These are phyloP conservation scores for Gymnogyps californianus DNA, from an alignment of 2,113 vertebrate species.

Conservation along the genomic window DNA sequence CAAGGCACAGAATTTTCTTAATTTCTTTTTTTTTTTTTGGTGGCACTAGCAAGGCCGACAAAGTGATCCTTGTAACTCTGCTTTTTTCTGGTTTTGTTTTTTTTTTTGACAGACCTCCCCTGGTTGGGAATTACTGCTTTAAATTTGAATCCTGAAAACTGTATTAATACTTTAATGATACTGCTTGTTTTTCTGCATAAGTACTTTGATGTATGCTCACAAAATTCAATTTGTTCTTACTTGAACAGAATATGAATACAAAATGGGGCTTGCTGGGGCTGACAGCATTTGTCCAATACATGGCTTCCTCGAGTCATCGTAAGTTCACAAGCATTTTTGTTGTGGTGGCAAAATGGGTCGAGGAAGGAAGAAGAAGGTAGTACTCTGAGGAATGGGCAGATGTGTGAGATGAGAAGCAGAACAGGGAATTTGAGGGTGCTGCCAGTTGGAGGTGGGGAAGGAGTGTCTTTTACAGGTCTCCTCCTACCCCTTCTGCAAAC, in stretches of 20 bases:
- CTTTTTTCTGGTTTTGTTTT: too few relatives aligned
- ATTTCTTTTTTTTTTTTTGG: too few relatives aligned
- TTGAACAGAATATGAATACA: not conserved
- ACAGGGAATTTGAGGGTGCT: not conserved
- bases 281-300: not conserved
- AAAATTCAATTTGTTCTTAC: not conserved
- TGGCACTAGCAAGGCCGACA: not conserved
- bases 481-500: not conserved
- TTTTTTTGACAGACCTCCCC: not conserved
- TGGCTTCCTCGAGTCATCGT: not conserved
- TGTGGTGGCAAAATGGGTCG: not conserved
- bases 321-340: not conserved
- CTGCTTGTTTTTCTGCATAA: not conserved
- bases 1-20: not conserved
- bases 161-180: not conserved
- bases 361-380: not conserved
- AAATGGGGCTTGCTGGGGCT: not conserved
- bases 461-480: not conserved
- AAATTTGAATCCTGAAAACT: not conserved
- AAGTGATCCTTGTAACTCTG: not conserved
- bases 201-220: not conserved
- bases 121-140: not conserved
- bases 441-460: fast-evolving
- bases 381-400: not conserved
- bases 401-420: not conserved